Evolutionary conservation across 2,797 vertebrate species (phyloP), one percentile per base, ranked within the genome.

Genomic region (Hydrocynus forskahlii): DNA sequence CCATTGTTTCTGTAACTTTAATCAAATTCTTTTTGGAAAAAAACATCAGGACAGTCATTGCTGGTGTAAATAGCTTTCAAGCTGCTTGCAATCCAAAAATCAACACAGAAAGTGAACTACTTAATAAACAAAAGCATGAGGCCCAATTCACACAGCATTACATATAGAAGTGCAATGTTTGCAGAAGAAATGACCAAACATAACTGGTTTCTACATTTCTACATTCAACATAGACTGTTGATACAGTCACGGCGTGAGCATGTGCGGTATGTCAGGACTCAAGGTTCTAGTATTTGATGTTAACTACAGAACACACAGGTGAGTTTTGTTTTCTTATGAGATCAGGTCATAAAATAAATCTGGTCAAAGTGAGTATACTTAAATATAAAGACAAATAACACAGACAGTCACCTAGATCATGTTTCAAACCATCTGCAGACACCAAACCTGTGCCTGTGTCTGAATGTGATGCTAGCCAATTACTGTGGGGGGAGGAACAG

Each of bases 161-260:
- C n/a, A 50, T 55, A 8, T 19, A 21, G n/a, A 16, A 45, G 40
- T 40, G 13, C 14, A 40, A 12, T 40, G 60, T 77, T 82, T 78
- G 59, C 23, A 6, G 25, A 57, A 64, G 13, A 57, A 43, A 60
- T 54, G 2, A 7, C 14, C 21, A 16, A 13, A 23, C 19, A 68
- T 64, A 45, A 52, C 43, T 38, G 8, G 19, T 1, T n/a, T n/a
- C 43, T 23, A 16, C 70, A 38, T 16, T 70, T 54, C 52, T 16
- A 63, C 45, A 25, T 55, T 81, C 35, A 63, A 40, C 74, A 71
- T 77, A 45, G 77, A 82, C 75, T 77, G 35, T 25, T 66, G 60
- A 68, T 63, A 81, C 17, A 55, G 29, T 0, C 48, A 17, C 2
- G 21, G 59, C 35, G 23, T 13, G 23, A 75, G 66, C 57, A 16